Evolutionary conservation across 2,888 invertebrate genomes (phyloP).

Genomic region (Lasioglossum malachurum): DNA sequence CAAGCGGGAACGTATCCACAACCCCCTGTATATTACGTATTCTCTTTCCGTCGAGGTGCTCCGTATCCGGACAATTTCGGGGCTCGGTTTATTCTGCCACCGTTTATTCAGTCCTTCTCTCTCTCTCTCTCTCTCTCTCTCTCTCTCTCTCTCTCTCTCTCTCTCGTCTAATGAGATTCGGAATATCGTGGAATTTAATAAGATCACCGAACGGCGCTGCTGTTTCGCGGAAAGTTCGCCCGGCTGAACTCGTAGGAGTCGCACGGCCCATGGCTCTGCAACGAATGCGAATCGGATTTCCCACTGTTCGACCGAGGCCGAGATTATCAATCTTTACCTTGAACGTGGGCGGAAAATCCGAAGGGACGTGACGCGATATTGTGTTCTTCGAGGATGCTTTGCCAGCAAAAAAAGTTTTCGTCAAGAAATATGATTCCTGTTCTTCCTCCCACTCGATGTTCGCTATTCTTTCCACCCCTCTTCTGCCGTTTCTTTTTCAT

Average conservation of each 20-base stretch:
- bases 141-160: neutral
- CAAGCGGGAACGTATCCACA: neutral
- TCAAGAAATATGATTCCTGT: neutral
- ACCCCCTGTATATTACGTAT: slow-evolving; percentile 38
- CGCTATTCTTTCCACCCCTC: neutral
- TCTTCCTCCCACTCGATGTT: neutral
- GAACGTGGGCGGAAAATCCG: neutral
- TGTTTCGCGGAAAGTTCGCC: neutral
- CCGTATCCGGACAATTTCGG: slow-evolving; percentile 1
- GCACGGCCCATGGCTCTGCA: neutral
- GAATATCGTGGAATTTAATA: neutral
- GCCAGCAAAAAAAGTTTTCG: neutral
- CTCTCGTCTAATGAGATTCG: neutral
- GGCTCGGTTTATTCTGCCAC: neutral
- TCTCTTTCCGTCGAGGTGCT: slow-evolving; percentile 37
- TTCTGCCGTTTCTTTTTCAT: neutral
- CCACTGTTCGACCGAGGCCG: neutral
- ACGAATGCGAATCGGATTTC: neutral
- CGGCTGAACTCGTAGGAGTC: neutral
- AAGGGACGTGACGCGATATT: neutral
- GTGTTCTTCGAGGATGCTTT: neutral
- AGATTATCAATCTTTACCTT: neutral
- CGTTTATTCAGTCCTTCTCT: neutral
- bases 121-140: no score
- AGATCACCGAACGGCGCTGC: neutral